phyloP scores from a whole-genome alignment of 2,888 invertebrate genomes.

The Tetragonula carbonaria region DNA sequence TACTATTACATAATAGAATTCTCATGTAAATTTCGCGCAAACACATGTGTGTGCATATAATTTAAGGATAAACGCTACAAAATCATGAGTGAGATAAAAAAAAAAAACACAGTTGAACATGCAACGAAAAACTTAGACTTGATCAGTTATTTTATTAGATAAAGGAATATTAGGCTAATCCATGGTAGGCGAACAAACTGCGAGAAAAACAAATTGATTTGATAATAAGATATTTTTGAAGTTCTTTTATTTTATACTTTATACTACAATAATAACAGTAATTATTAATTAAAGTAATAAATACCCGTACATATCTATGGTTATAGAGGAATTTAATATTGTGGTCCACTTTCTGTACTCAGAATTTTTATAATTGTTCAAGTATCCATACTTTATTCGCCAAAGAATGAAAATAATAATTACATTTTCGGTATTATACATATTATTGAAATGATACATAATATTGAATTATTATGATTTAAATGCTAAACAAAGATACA shows the following conservation, averaged over 20 bases:
- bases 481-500: neutral
- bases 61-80: slow-evolving; percentile 61
- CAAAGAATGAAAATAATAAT: neutral
- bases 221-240: slow-evolving; percentile 53
- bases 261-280: neutral
- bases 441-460: neutral
- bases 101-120: slow-evolving; percentile 75
- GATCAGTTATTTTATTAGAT: slow-evolving; percentile 58
- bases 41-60: slow-evolving; percentile 48
- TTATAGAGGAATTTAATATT: neutral
- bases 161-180: slow-evolving; percentile 53
- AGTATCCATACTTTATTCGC: neutral
- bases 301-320: neutral
- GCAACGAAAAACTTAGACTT: slow-evolving; percentile 80
- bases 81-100: slow-evolving; percentile 74
- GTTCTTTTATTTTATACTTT: slow-evolving; percentile 13
- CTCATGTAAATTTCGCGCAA: slow-evolving; percentile 44
- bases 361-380: neutral
- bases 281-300: neutral
- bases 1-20: slow-evolving; percentile 58
- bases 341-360: slow-evolving; percentile 2
- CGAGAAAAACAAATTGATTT: slow-evolving; percentile 49
- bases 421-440: neutral
- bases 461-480: neutral
- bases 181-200: slow-evolving; percentile 48